phyloP scores from a whole-genome alignment of 2,888 invertebrate species.

The Ichneumon xanthorius region DNA sequence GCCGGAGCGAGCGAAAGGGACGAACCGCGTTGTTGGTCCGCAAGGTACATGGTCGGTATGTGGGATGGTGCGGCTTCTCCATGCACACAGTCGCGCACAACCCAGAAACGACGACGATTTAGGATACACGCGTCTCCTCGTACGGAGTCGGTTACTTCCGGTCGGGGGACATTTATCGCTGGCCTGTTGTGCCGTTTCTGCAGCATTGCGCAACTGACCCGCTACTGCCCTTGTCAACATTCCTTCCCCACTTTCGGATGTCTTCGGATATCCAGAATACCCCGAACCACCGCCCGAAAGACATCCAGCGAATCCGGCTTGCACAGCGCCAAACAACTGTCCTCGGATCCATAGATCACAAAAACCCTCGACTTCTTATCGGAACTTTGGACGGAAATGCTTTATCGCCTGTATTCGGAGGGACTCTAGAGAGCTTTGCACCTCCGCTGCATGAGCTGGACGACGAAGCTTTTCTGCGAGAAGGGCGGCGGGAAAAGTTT shows the following conservation, averaged over 20 bases:
- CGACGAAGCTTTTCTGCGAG: not conserved
- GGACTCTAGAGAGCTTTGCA: conserved; percentile 1
- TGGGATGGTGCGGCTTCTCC: too few relatives aligned
- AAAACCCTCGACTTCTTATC: not conserved
- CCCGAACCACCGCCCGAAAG: not conserved
- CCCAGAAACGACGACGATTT: conserved; percentile 25
- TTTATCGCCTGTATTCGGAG: not conserved
- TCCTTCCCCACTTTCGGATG: conserved; percentile 27
- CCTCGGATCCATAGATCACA: not conserved
- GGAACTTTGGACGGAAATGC: not conserved
- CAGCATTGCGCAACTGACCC: conserved; percentile 45
- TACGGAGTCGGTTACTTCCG: conserved; percentile 62
- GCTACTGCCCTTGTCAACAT: conserved; percentile 44
- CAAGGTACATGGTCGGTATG: too few relatives aligned
- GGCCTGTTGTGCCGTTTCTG: conserved; percentile 5
- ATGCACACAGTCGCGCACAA: too few relatives aligned
- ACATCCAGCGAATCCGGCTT: conserved; percentile 1
- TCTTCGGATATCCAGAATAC: conserved; percentile 9
- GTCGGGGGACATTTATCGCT: conserved; percentile 59
- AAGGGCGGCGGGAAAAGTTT: not conserved
- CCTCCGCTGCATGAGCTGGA: not conserved
- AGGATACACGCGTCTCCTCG: conserved; percentile 35
- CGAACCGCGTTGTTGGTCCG: not conserved
- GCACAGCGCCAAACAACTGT: not conserved
- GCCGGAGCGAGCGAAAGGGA: conserved; percentile 25